Evolutionary conservation across 2,888 invertebrate genomes (phyloP).

Genomic region (Ormia ochracea): DNA sequence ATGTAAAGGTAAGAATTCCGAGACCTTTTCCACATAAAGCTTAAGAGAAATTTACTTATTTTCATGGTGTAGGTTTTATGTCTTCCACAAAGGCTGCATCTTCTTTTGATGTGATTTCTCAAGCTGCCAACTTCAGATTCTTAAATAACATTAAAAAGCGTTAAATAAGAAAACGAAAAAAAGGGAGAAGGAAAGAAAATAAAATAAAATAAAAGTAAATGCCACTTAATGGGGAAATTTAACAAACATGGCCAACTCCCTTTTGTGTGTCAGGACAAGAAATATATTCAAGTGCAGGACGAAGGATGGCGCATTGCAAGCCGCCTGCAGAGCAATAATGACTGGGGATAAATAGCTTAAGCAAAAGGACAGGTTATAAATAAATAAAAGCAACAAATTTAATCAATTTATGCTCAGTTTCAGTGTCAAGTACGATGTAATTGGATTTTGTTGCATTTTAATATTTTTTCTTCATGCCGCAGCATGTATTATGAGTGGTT

Average conservation of each 20-base stretch:
- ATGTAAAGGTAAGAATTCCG: neutral
- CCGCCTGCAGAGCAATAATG: constrained; percentile 15
- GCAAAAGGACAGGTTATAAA: constrained; percentile 28
- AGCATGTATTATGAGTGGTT: too few relatives aligned
- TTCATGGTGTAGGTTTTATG: constrained; percentile 40
- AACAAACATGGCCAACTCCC: constrained; percentile 49
- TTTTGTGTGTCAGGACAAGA: neutral
- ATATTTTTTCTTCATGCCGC: neutral
- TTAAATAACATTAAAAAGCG: constrained; percentile 68
- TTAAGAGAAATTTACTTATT: constrained; percentile 18
- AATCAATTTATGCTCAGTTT: constrained; percentile 55
- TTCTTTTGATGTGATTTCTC: constrained; percentile 56
- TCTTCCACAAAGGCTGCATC: neutral
- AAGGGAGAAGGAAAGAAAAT: neutral
- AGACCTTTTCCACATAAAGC: constrained; percentile 4
- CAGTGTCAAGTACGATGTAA: constrained; percentile 58
- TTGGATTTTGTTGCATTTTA: constrained; percentile 45
- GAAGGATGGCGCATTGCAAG: neutral
- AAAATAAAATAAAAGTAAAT: constrained; percentile 67
- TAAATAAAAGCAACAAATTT: constrained; percentile 49
- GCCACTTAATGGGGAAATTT: constrained; percentile 69
- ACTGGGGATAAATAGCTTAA: constrained; percentile 1
- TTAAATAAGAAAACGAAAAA: constrained; percentile 68
- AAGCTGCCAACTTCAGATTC: constrained; percentile 53
- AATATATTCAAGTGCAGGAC: constrained; percentile 34